A percentile compares a stretch with the other conserved stretches of the same genome.
phyloP scores from a whole-genome alignment of 2,888 invertebrate species.

The Holacanthella duospinosa region DNA sequence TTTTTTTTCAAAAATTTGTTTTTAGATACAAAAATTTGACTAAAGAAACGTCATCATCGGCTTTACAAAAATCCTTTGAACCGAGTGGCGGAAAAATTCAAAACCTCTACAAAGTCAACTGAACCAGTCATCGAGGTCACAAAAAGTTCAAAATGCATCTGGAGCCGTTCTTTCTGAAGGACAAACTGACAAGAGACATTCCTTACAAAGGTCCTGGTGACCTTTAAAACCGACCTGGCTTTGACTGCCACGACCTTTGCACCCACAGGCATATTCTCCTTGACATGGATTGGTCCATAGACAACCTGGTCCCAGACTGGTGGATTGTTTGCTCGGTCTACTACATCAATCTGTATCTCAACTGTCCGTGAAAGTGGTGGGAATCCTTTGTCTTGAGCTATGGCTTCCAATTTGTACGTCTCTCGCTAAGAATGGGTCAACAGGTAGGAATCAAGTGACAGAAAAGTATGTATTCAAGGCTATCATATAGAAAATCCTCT shows the following conservation, averaged over 20 bases:
- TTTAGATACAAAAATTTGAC: neutral
- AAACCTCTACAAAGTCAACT: neutral
- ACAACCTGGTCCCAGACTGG: slow-evolving; percentile 93
- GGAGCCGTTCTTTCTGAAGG: neutral
- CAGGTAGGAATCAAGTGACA: neutral
- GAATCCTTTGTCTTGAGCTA: slow-evolving; percentile 94
- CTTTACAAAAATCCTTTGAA: neutral
- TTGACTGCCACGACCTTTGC: slow-evolving; percentile 95
- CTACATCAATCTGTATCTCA: slow-evolving; percentile 96
- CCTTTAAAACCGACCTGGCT: slow-evolving; percentile 78
- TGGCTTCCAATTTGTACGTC: slow-evolving; percentile 95
- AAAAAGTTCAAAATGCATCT: slow-evolving; percentile 8
- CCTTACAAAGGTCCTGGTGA: neutral
- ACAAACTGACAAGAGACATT: neutral
- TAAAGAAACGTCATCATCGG: neutral
- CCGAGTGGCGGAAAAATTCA: neutral
- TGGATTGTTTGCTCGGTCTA: slow-evolving; percentile 95
- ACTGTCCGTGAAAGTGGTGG: slow-evolving; percentile 91
- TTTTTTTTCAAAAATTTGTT: neutral
- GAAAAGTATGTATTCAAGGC: neutral
- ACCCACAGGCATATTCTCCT: slow-evolving; percentile 95
- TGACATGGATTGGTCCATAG: slow-evolving; percentile 93
- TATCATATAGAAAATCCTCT: neutral
- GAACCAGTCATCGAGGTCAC: neutral
- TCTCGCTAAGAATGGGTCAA: slow-evolving; percentile 59